Base-by-base conservation (phyloP, 2,888 invertebrate genomes). In the Frankliniella fusca region DNA sequence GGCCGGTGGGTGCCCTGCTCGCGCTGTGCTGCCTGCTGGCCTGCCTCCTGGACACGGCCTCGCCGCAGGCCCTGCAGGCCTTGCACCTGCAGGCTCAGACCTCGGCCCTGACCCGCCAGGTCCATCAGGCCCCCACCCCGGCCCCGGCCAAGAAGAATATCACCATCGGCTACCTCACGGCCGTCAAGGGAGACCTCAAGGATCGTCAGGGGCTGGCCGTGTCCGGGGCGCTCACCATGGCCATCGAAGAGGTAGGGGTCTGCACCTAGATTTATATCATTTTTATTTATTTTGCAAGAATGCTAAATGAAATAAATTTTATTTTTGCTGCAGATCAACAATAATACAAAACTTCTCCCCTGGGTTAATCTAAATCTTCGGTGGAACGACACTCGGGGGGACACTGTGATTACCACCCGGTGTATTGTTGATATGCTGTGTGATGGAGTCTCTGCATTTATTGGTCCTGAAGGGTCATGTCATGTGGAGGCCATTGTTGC, bases 401-500 rank as follows among this genome's bases (percentile, higher is more conserved):
- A 96, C 86, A 95, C 95, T 80, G 93, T 96, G 86, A 90, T 92
- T 85, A 94, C 96, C 84, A 97, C 97, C 81, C 91, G 92, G 85
- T 92, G 93, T 85, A 92, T 97, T 89, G 95, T 96, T 50, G 94
- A 97, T 88, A 96, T 97, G 95, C 94, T 97, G 88, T 96, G 96
- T 88, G 92, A 94, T 82, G 95, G 95, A 81, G 95, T 97, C 82
- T 93, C 94, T 54, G 97, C 95, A 81, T 97, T 98, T 91, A 96
- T 98, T 88, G 98, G 98, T 7, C 97, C 98, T 3, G 98, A 98
- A 89, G 96, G 97, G 83, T 93, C 93, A 81, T 98, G 98, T 89
- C 92, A 94, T 87, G 96, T 97, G n/a, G 98, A 98, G 89, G 97
- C 98, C 82, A 95, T 96, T 86, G 93, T 98, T 82, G 94, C 98